phyloP scores from a whole-genome alignment of 1,140 invertebrate genomes.

The Anastrepha obliqua region DNA sequence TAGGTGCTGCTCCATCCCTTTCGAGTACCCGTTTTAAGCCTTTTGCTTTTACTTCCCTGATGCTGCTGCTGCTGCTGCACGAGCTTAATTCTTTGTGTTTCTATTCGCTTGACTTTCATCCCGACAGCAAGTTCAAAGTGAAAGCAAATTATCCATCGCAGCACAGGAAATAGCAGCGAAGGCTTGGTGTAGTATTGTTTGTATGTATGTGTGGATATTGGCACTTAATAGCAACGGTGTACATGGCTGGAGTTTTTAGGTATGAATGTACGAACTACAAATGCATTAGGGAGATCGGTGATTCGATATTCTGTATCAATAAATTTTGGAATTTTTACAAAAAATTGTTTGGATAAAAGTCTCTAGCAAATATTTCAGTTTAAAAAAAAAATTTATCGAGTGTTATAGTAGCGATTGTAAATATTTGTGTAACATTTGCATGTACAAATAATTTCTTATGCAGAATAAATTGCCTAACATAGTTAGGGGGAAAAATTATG shows the following conservation, averaged over 20 bases:
- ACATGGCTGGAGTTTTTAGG: neutral
- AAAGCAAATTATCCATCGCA: neutral
- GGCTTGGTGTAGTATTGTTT: too few relatives aligned
- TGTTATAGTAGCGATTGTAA: too few relatives aligned
- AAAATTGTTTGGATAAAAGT: too few relatives aligned
- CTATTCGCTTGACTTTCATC: neutral
- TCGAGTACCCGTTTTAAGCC: neutral
- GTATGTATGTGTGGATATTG: neutral
- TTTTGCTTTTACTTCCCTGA: neutral
- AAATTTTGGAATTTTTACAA: too few relatives aligned
- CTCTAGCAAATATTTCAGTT: too few relatives aligned
- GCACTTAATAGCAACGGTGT: neutral
- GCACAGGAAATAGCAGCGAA: neutral
- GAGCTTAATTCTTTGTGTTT: neutral
- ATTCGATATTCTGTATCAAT: too few relatives aligned
- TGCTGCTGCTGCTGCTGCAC: neutral
- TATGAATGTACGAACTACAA: neutral
- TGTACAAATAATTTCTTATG: too few relatives aligned
- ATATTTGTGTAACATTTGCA: too few relatives aligned
- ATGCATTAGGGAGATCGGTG: too few relatives aligned
- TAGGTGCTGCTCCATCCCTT: neutral
- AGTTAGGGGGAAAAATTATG: too few relatives aligned
- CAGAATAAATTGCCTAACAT: too few relatives aligned
- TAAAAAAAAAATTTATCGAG: too few relatives aligned
- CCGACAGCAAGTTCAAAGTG: neutral